Conservation (phyloP, 2,113 vertebrate genomes). For the Apaloderma vittatum region DNA sequence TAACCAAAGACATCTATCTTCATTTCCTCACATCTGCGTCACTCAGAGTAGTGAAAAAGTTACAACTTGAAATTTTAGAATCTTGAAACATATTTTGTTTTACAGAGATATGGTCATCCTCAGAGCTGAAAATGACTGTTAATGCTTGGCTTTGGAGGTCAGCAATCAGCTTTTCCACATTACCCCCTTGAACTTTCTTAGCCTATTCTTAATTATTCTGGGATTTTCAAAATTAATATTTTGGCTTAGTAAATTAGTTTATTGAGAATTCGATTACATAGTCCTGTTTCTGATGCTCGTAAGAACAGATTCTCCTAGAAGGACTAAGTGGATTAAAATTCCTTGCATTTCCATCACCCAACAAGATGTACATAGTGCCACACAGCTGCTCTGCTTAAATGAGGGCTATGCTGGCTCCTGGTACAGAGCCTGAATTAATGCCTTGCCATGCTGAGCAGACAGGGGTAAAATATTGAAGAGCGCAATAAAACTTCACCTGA, state of each 20-base stretch:
- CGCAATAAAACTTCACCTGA: not conserved
- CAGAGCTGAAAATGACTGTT: not conserved
- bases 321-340: not conserved
- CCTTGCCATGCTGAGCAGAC: not conserved
- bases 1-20: not conserved
- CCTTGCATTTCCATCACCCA: not conserved
- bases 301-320: not conserved
- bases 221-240: not conserved
- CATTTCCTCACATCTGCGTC: not conserved
- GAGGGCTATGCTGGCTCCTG: fast-evolving
- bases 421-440: not conserved
- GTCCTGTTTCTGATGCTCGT: not conserved
- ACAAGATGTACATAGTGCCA: fast-evolving
- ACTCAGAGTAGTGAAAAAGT: not conserved
- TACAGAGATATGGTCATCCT: not conserved
- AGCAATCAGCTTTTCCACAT: not conserved
- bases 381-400: not conserved
- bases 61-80: not conserved
- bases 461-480: not conserved
- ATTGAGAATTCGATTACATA: not conserved
- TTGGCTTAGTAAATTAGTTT: not conserved
- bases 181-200: not conserved
- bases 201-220: not conserved
- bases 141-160: not conserved
- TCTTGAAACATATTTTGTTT: not conserved